These are phyloP conservation scores for Galeruca laticollis DNA, from an alignment of 2,888 invertebrate genomes.

Conservation along the genomic window DNA sequence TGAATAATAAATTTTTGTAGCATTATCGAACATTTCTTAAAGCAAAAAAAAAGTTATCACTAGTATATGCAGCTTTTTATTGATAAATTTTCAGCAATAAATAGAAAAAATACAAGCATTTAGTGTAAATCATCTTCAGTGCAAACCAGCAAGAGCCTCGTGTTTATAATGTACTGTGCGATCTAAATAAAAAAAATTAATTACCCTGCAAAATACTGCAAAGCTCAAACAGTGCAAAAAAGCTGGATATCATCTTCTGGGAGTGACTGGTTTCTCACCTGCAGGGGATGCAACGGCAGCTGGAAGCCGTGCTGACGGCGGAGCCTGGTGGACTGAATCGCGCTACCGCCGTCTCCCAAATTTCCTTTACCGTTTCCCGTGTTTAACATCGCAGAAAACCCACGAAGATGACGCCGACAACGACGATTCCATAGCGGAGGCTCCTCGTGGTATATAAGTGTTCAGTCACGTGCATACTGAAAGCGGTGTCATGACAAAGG, in stretches of 20 bases:
- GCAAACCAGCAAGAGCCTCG: neutral
- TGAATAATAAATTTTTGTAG: neutral
- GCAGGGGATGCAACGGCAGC: conserved; percentile 86
- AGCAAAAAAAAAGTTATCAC: neutral
- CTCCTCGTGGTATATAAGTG: conserved; percentile 49
- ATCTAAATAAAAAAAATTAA: conserved; percentile 1
- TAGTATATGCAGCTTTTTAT: neutral
- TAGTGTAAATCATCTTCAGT: neutral
- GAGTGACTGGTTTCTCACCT: conserved; percentile 67
- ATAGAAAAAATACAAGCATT: neutral
- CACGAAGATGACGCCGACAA: conserved; percentile 42
- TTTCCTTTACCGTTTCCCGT: conserved; percentile 50
- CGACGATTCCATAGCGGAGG: conserved; percentile 54
- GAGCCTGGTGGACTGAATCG: conserved; percentile 65
- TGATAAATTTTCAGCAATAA: neutral
- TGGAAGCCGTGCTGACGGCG: conserved; percentile 86
- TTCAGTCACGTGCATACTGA: conserved; percentile 58
- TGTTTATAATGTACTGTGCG: neutral
- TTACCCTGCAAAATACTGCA: conserved; percentile 2
- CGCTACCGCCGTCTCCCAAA: conserved; percentile 56
- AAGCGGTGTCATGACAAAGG: conserved; percentile 31
- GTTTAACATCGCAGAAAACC: conserved; percentile 56
- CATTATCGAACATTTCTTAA: neutral
- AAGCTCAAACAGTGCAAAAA: conserved; percentile 19
- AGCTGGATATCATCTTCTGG: conserved; percentile 19